Evolutionary conservation across 2,888 invertebrate species (phyloP), one percentile per base, ranked within the genome.

Genomic region (Drosophila merina): DNA sequence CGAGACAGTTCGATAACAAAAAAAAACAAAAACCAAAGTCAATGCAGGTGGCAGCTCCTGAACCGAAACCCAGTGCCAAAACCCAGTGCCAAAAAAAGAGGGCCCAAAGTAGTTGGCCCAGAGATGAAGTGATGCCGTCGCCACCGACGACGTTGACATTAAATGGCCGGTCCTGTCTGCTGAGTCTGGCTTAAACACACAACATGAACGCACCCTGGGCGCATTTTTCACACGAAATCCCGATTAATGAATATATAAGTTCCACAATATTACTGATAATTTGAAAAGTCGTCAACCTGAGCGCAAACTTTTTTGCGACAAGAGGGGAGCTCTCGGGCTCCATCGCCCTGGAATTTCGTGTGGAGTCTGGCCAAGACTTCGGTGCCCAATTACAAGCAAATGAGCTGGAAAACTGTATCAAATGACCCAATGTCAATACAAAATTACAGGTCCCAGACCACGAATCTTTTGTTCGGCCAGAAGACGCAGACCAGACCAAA

Each of bases 331-430:
- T 74, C 71, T 40, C 33, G 49, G 44, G 51, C 57, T 57, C 45
- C 51, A 20, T 33, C 51, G 40, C 57, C 48, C 54, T 54, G 47
- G 71, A 57, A 80, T 80, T 76, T 73, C 69, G 71, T 74, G 76
- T 64, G 72, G 87, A 77, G 75, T 60, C 83, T 71, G 77, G 70
- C 87, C 73, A 72, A 79, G 79, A 74, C 77, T 77, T 76, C 80
- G 91, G 91, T 91, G 91, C 91, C 91, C 91, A 91, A 91, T 91
- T 91, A 91, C 91, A 90, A 88, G 85, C 88, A 91, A 89, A 91
- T 91, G 90, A 91, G 88, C 90, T 90, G 91, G 90, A 91, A 91
- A 91, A 91, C 89, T 91, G 90, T 91, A 91, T 91, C 91, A 89
- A 91, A 91, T 91, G 90, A 91, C 91, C 88, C 89, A 89, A 86